Base-by-base conservation (phyloP, 2,797 vertebrate species). In the Cottoperca gobio region DNA sequence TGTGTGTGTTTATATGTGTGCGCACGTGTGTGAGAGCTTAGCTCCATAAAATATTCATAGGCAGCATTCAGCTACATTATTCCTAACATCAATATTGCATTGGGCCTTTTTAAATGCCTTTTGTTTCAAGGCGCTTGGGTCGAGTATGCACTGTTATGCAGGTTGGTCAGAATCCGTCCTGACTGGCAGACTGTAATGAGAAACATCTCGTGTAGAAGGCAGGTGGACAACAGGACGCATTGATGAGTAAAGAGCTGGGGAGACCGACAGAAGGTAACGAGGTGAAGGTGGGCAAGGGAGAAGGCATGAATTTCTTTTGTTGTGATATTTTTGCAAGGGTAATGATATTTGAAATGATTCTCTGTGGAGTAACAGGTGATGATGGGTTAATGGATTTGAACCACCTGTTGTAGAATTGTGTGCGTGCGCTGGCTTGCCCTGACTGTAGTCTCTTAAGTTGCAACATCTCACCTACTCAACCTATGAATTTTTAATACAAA, bases 41-140 rank as follows among this genome's bases (percentile, higher is more conserved):
- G 73, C 61, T 54, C 58, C 66, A 90, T 94, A 81, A 92, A 93
- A 92, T 96, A 97, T 97, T 97, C 94, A 98, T 95, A 66, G 81
- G 70, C 84, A 66, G 91, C 92, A 85, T 96, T 96, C 93, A 83
- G 76, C 89, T 83, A 92, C 95, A 91, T 97, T 95, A 95, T 95
- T 95, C 91, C 78, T 17, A 42, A 93, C 95, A 97, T 98, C 94
- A 97, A 97, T 98, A 96, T 95, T 97, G 91, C 93, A 97, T 93
- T n/a, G 24, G 57, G 80, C 86, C 91, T 91, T n/a, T n/a, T 92
- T 94, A 94, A 96, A 95, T 94, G 92, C 89, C 93, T 84, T 49
- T 94, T 94, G 94, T 96, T 95, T 89, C 88, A 81, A 89, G 94
- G 85, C 88, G 83, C 88, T 95, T 90, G 88, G 88, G 55, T 71